These are phyloP conservation scores for Oscheius onirici DNA, from an alignment of 2,888 invertebrate genomes.

Conservation along the genomic window DNA sequence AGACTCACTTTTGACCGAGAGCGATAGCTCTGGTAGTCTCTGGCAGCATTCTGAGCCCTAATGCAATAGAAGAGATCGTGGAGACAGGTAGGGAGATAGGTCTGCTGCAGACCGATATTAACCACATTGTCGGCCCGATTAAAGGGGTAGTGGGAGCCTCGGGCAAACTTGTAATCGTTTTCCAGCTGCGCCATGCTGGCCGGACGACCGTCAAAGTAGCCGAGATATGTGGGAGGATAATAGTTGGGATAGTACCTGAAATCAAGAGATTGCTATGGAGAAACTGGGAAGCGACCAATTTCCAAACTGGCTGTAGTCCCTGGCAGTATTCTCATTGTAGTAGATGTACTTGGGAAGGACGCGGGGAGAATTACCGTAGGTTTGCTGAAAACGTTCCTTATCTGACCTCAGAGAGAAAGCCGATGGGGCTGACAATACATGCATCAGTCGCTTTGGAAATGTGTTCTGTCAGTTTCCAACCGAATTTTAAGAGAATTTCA, in stretches of 20 bases:
- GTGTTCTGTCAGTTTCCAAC: too few relatives aligned
- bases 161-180: conserved; percentile 58
- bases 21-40: background rate
- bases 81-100: conserved; percentile 62
- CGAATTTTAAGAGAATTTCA: too few relatives aligned
- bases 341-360: conserved; percentile 58
- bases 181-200: conserved; percentile 57
- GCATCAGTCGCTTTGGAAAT: too few relatives aligned
- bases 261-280: background rate
- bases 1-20: background rate
- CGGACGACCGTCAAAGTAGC: conserved; percentile 57
- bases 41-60: conserved; percentile 37
- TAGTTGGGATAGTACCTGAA: conserved; percentile 59
- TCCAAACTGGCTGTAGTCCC: conserved; percentile 51
- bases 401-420: too few relatives aligned
- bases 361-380: conserved; percentile 54
- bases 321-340: conserved; percentile 52
- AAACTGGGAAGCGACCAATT: conserved; percentile 39
- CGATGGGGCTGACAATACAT: too few relatives aligned
- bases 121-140: conserved; percentile 63
- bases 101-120: conserved; percentile 63
- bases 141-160: conserved; percentile 57
- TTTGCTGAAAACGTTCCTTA: conserved; percentile 45
- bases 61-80: conserved; percentile 67
- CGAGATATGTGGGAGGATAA: conserved; percentile 59